Percentiles rank a stretch among this genome's conserved stretches.
Conservation (phyloP, 2,888 invertebrate species). For the Parapristionchus giblindavisi region DNA sequence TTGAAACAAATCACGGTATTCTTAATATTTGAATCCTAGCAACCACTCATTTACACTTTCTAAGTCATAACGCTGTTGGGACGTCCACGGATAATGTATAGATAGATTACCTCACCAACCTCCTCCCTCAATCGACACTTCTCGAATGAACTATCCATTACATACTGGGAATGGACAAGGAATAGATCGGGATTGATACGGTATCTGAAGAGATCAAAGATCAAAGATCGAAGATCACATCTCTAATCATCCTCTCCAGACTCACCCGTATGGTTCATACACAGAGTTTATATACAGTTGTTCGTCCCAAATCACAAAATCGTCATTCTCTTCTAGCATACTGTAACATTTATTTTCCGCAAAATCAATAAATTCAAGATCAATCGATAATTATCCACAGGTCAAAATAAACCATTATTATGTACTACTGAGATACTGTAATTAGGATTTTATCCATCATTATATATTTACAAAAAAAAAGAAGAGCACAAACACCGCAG, state of each 20-base stretch:
- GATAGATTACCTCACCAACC: not conserved
- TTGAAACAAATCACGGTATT: too few relatives aligned
- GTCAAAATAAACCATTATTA: too few relatives aligned
- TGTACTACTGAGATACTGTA: too few relatives aligned
- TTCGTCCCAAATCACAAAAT: constrained; percentile 27
- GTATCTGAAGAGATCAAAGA: constrained; percentile 19
- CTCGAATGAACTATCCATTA: constrained; percentile 33
- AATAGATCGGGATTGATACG: constrained; percentile 27
- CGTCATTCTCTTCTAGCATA: constrained; percentile 7
- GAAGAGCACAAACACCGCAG: too few relatives aligned
- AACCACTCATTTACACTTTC: too few relatives aligned
- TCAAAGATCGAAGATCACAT: not conserved
- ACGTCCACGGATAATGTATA: not conserved
- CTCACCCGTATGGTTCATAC: constrained; percentile 3
- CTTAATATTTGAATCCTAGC: too few relatives aligned
- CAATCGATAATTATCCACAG: constrained; percentile 22
- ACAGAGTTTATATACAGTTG: not conserved
- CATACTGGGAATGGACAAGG: constrained; percentile 29
- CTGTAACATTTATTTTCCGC: not conserved
- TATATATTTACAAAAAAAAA: too few relatives aligned
- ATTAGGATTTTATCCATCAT: too few relatives aligned
- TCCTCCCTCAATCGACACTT: not conserved
- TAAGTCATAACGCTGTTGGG: too few relatives aligned
- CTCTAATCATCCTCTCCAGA: not conserved
- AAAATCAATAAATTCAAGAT: too few relatives aligned